Conservation (phyloP, 2,797 vertebrate genomes). For the Hyperoplus lanceolatus region DNA sequence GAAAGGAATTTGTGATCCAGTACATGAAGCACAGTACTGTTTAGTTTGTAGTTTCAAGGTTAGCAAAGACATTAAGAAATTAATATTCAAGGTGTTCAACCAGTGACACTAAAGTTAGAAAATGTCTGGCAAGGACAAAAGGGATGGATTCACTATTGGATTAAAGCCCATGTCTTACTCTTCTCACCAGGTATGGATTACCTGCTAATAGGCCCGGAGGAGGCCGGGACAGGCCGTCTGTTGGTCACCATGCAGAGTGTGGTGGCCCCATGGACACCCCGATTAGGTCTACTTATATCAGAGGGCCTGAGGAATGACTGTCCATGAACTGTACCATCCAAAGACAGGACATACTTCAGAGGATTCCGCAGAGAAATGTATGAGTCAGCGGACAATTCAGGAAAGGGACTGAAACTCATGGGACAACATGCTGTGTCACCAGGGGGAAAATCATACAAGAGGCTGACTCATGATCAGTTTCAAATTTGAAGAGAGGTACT, state of each 20-base stretch:
- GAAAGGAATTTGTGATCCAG: not conserved
- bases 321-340: slow-evolving; percentile 73
- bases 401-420: slow-evolving; percentile 36
- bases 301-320: slow-evolving; percentile 88
- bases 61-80: not conserved
- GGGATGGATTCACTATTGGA: not conserved
- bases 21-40: not conserved
- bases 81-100: not conserved
- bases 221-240: slow-evolving; percentile 85
- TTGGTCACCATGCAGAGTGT: slow-evolving; percentile 92
- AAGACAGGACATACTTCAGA: not conserved
- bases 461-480: not conserved
- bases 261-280: slow-evolving; percentile 90
- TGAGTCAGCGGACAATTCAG: slow-evolving; percentile 20
- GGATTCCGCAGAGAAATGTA: not conserved
- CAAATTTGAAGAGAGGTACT: not conserved
- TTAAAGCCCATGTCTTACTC: not conserved
- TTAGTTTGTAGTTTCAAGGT: not conserved
- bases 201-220: slow-evolving; percentile 91
- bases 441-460: not conserved
- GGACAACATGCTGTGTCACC: slow-evolving; percentile 2
- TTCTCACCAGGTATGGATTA: slow-evolving; percentile 87
- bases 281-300: slow-evolving; percentile 85
- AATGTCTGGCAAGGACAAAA: not conserved
- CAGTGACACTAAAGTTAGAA: not conserved